A percentile compares a stretch with the other conserved stretches of the same genome.
phyloP scores from a whole-genome alignment of 2,797 vertebrate species.

The Brotula barbata region DNA sequence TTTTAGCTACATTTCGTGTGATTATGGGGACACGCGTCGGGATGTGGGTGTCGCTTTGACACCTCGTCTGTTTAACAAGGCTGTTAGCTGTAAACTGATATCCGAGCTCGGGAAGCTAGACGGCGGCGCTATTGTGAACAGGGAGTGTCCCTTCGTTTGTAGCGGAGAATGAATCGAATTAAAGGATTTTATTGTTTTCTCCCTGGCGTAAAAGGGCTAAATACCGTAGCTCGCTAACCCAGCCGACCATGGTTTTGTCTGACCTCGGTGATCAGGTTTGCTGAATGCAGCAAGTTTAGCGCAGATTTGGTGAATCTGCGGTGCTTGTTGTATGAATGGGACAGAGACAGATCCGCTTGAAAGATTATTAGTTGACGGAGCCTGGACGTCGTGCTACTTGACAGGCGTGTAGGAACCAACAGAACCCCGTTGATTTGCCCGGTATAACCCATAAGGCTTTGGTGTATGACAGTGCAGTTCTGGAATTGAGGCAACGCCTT shows the following conservation, averaged over 20 bases:
- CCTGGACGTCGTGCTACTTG: slow-evolving; percentile 13
- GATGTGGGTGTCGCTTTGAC: no score
- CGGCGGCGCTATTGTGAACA: background rate
- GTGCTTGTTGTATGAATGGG: background rate
- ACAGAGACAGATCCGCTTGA: background rate
- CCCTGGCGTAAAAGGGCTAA: background rate
- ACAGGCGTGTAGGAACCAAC: slow-evolving; percentile 17
- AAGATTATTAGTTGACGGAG: background rate
- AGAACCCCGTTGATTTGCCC: slow-evolving; percentile 18
- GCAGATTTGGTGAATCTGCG: background rate
- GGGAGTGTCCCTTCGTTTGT: slow-evolving; percentile 49
- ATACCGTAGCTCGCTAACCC: background rate
- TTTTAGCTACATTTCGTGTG: background rate
- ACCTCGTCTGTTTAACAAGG: rapidly evolving
- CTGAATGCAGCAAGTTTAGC: background rate
- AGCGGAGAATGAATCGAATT: background rate
- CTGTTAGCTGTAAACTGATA: background rate
- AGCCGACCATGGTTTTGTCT: background rate
- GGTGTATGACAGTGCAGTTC: slow-evolving; percentile 82
- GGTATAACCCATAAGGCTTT: slow-evolving; percentile 22
- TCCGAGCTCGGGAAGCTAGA: background rate
- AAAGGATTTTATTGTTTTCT: background rate
- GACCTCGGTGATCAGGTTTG: background rate
- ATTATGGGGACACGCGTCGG: rapidly evolving
- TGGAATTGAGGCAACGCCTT: slow-evolving; percentile 75